phyloP scores from a whole-genome alignment of 2,113 vertebrate species.

The Nothoprocta perdicaria region DNA sequence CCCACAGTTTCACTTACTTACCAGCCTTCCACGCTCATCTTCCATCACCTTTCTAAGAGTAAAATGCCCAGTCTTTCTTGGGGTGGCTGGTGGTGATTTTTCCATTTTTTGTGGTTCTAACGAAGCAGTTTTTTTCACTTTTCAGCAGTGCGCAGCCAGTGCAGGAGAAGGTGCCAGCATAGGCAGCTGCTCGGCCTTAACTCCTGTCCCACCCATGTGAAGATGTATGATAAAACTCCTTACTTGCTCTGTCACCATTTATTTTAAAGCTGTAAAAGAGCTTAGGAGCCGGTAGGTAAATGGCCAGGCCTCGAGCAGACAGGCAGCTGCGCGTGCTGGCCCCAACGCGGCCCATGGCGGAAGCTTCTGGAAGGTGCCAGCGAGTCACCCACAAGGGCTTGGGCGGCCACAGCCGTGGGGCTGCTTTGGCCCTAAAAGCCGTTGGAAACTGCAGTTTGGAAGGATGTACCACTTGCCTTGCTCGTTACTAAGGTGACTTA shows the following conservation, averaged over 20 bases:
- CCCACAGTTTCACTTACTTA: neutral
- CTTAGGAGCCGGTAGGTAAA: rapidly evolving
- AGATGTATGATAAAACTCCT: rapidly evolving
- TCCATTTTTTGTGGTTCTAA: rapidly evolving
- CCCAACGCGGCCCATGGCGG: rapidly evolving
- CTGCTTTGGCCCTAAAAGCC: rapidly evolving
- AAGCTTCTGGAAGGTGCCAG: rapidly evolving
- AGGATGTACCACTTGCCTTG: rapidly evolving
- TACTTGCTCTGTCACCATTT: rapidly evolving
- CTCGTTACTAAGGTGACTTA: rapidly evolving
- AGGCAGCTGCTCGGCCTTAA: rapidly evolving
- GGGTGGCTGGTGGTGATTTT: rapidly evolving
- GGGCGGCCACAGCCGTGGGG: rapidly evolving
- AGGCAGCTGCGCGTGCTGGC: too few species aligned
- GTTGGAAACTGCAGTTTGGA: rapidly evolving
- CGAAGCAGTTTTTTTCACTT: rapidly evolving
- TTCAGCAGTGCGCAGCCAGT: rapidly evolving
- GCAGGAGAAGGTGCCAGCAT: rapidly evolving
- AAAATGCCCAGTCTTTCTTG: neutral
- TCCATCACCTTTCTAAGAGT: neutral
- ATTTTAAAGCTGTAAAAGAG: neutral
- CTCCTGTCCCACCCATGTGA: rapidly evolving
- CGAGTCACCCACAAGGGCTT: rapidly evolving
- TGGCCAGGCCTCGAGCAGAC: rapidly evolving
- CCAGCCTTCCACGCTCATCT: neutral